Percentiles rank a stretch among this genome's conserved stretches.
Evolutionary conservation across 2,797 vertebrate species (phyloP).

Genomic region (Ctenopoma kingsleyae): DNA sequence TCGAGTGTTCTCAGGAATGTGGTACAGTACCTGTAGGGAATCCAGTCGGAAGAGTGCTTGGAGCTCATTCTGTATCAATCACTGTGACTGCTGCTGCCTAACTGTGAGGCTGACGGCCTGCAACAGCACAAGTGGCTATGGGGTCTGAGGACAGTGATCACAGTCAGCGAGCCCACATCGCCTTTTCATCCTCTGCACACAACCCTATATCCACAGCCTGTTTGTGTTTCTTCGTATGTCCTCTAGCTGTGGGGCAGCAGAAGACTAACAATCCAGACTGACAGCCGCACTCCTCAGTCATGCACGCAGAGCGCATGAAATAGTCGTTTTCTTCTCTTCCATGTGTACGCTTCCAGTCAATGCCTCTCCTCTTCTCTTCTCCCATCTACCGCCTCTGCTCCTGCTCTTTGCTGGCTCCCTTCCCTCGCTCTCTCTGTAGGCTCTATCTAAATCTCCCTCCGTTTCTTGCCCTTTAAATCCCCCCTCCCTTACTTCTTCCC

Average conservation of each 20-base stretch:
- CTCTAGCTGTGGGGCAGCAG: conserved; percentile 53
- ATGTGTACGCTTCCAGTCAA: conserved; percentile 67
- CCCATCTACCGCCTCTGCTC: conserved; percentile 62
- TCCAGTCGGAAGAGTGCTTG: conserved; percentile 97
- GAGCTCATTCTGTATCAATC: conserved; percentile 93
- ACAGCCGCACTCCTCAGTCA: conserved; percentile 51
- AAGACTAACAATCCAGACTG: conserved; percentile 62
- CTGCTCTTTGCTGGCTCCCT: conserved; percentile 62
- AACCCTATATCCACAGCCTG: conserved; percentile 62
- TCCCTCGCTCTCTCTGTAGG: conserved; percentile 33
- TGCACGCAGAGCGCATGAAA: conserved; percentile 62
- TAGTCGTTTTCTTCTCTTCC: conserved; percentile 63
- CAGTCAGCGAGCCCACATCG: conserved; percentile 77
- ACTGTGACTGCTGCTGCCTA: conserved; percentile 63
- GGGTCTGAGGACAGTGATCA: conserved; percentile 79
- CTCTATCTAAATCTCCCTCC: conserved; percentile 78
- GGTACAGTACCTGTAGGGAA: conserved; percentile 94
- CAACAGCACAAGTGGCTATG: conserved; percentile 70
- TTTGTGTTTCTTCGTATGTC: conserved; percentile 44
- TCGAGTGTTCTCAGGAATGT: conserved; percentile 46
- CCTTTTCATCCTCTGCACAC: conserved; percentile 82
- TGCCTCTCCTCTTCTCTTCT: conserved; percentile 73
- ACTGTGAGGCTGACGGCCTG: conserved; percentile 77
- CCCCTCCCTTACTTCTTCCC: conserved; percentile 55
- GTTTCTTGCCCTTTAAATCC: conserved; percentile 81